phyloP scores from a whole-genome alignment of 2,888 invertebrate species.

The Erebia aethiops region DNA sequence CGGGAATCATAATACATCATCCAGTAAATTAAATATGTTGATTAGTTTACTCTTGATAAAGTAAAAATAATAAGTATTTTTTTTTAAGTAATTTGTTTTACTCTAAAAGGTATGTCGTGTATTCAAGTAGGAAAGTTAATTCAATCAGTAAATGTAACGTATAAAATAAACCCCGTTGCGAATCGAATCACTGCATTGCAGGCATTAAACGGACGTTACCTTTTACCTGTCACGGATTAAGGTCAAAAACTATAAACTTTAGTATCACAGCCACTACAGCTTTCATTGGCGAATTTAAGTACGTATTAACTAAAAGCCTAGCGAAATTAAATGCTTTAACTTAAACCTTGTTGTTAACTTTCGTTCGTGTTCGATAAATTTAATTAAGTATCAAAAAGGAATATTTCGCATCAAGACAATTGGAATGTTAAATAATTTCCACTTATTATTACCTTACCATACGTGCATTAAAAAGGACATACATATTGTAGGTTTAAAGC shows the following conservation, averaged over 20 bases:
- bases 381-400: background rate
- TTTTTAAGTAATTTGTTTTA: too few species aligned
- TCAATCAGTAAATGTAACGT: constrained; percentile 14
- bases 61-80: too few species aligned
- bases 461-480: too few species aligned
- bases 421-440: too few species aligned
- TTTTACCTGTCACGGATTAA: constrained; percentile 13
- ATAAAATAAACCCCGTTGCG: background rate
- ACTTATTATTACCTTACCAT: too few species aligned
- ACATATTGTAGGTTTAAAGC: too few species aligned
- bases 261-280: constrained; percentile 1
- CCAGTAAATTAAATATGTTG: too few species aligned
- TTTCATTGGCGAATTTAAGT: background rate
- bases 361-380: background rate
- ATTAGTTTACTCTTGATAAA: too few species aligned
- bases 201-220: background rate
- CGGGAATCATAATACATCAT: too few species aligned
- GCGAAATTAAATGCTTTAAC: background rate
- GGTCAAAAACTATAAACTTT: constrained; percentile 15
- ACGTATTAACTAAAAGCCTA: constrained; percentile 3
- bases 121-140: constrained; percentile 1
- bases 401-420: background rate
- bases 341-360: background rate
- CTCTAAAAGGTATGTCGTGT: too few species aligned
- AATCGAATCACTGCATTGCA: constrained; percentile 20